phyloP scores from a whole-genome alignment of 2,888 invertebrate species.

The Epinotia bilunana region DNA sequence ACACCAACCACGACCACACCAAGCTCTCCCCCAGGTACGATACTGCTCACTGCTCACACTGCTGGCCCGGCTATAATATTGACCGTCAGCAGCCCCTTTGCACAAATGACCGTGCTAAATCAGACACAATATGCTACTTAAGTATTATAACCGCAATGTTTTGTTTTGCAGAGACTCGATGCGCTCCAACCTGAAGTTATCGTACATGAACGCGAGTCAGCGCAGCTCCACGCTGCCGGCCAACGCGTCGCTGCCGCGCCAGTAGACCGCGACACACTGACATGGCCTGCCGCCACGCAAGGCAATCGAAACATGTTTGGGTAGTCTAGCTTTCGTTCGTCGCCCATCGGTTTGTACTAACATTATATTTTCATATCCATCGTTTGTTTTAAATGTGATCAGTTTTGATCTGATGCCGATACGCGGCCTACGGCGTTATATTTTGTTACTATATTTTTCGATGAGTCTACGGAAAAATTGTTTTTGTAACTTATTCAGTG shows the following conservation, averaged over 20 bases:
- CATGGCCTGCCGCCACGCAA: not conserved
- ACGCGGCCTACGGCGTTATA: slow-evolving; percentile 25
- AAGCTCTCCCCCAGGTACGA: slow-evolving; percentile 66
- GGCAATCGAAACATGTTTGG: slow-evolving; percentile 32
- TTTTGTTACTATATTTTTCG: slow-evolving; percentile 41
- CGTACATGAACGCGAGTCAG: slow-evolving; percentile 89
- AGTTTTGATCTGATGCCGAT: not conserved
- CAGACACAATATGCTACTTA: not conserved
- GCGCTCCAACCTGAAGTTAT: slow-evolving; percentile 89
- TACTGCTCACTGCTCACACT: slow-evolving; percentile 82
- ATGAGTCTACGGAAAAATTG: slow-evolving; percentile 38
- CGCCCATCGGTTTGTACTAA: slow-evolving; percentile 44
- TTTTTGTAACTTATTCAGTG: slow-evolving; percentile 51
- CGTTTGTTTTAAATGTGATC: slow-evolving; percentile 26
- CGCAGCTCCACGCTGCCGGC: slow-evolving; percentile 95
- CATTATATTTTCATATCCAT: slow-evolving; percentile 31
- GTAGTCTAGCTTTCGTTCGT: slow-evolving; percentile 26
- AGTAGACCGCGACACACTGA: slow-evolving; percentile 57
- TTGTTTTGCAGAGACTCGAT: slow-evolving; percentile 87
- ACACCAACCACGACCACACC: slow-evolving; percentile 77
- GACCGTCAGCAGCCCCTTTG: not conserved
- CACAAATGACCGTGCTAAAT: not conserved
- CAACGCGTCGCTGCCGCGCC: slow-evolving; percentile 90
- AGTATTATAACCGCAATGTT: not conserved
- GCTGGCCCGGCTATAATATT: not conserved